A percentile compares a stretch with the other conserved stretches of the same genome.
Conservation (phyloP, 2,888 invertebrate genomes). For the Nephrotoma appendiculata region DNA sequence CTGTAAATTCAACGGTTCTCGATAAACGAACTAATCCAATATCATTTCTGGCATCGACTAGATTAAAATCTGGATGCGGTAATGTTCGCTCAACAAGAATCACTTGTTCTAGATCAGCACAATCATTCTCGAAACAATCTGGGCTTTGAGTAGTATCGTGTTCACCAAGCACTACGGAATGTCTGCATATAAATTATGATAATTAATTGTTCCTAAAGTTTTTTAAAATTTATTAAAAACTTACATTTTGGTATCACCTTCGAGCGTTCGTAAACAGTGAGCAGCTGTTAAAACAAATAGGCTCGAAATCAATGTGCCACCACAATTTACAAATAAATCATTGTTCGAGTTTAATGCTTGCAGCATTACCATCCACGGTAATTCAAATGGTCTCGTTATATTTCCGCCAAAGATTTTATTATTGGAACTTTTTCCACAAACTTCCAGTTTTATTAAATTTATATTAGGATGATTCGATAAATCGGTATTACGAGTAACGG, state of each 20-base stretch:
- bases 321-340: slow-evolving; percentile 16
- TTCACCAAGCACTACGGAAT: slow-evolving; percentile 19
- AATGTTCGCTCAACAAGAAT: background rate
- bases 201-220: no score
- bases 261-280: slow-evolving; percentile 18
- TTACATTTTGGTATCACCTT: background rate
- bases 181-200: background rate
- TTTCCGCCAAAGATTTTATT: slow-evolving; percentile 47
- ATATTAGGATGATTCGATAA: background rate
- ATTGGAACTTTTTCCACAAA: slow-evolving; percentile 40
- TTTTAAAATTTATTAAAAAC: no score
- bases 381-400: slow-evolving; percentile 44
- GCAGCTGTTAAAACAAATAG: slow-evolving; percentile 25
- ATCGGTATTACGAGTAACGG: background rate
- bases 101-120: background rate
- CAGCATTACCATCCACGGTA: slow-evolving; percentile 65
- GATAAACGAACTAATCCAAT: background rate
- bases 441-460: background rate
- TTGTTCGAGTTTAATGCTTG: slow-evolving; percentile 20
- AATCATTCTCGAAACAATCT: slow-evolving; percentile 10
- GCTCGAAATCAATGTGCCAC: slow-evolving; percentile 23
- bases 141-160: slow-evolving; percentile 12
- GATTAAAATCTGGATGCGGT: background rate
- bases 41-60: background rate
- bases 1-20: background rate